phyloP scores from a whole-genome alignment of 2,113 vertebrate genomes.

The Tyto alba region DNA sequence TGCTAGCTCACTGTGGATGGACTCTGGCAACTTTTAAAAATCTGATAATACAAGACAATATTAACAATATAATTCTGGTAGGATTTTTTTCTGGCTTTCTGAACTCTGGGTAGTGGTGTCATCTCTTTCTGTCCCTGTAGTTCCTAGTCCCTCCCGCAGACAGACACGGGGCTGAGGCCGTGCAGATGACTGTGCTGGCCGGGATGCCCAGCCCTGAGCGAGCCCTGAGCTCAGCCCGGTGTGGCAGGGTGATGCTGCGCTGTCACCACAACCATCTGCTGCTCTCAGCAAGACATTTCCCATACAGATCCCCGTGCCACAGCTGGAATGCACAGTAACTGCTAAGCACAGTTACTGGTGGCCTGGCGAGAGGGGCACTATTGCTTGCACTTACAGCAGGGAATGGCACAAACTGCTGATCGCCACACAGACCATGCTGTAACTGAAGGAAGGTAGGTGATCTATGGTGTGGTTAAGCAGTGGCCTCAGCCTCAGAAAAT shows the following conservation, averaged over 20 bases:
- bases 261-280: fast-evolving
- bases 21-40: background rate
- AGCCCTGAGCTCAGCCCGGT: background rate
- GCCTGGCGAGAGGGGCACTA: background rate
- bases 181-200: background rate
- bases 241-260: background rate
- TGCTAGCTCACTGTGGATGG: background rate
- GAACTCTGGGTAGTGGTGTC: fast-evolving
- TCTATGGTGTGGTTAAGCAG: background rate
- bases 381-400: background rate
- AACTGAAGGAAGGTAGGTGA: background rate
- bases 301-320: no score
- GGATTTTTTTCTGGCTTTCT: background rate
- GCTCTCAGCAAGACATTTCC: background rate
- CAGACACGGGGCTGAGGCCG: fast-evolving
- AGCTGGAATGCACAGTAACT: no score
- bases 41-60: background rate
- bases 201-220: background rate
- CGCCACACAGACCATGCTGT: background rate
- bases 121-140: background rate
- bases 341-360: fast-evolving
- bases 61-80: background rate
- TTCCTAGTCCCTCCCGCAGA: background rate
- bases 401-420: background rate
- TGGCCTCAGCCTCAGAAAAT: background rate